A percentile compares a stretch with the other conserved stretches of the same genome.
Conservation (phyloP, 2,888 invertebrate species). For the Artemia sp. region DNA sequence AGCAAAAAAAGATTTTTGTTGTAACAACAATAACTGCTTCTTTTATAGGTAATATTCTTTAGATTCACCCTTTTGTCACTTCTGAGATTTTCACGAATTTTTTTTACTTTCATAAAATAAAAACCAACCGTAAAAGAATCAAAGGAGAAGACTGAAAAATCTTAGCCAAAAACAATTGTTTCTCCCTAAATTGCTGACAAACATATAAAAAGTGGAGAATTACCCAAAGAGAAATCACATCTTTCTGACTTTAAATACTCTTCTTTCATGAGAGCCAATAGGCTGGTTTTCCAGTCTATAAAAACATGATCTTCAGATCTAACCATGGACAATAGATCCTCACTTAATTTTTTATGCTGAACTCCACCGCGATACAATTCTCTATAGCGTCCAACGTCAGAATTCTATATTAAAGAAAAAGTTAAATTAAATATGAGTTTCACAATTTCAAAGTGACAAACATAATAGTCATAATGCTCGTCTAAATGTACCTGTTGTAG, state of each 20-base stretch:
- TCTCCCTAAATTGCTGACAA: no score
- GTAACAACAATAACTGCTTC: no score
- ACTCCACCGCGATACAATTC: slow-evolving; percentile 42
- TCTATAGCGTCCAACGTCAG: slow-evolving; percentile 43
- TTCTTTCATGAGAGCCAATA: slow-evolving; percentile 52
- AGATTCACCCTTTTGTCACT: no score
- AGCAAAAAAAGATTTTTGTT: no score
- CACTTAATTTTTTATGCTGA: slow-evolving; percentile 35
- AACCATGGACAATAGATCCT: slow-evolving; percentile 40
- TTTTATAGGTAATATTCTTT: no score
- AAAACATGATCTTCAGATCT: slow-evolving; percentile 50
- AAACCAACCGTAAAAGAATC: no score
- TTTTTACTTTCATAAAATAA: no score
- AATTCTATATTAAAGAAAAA: slow-evolving; percentile 33
- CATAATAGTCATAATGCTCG: not conserved
- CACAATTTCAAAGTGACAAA: not conserved
- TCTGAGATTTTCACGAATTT: no score
- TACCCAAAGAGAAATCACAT: slow-evolving; percentile 58
- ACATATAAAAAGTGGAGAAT: slow-evolving; percentile 33
- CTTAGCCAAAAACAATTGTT: no score
- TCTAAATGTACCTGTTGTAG: not conserved
- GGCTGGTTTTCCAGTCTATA: slow-evolving; percentile 62
- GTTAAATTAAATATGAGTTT: slow-evolving; percentile 18
- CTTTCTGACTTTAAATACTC: slow-evolving; percentile 46
- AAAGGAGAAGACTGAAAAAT: no score